Evolutionary conservation across 2,888 invertebrate genomes (phyloP).

Genomic region (Limnephilus rhombicus): DNA sequence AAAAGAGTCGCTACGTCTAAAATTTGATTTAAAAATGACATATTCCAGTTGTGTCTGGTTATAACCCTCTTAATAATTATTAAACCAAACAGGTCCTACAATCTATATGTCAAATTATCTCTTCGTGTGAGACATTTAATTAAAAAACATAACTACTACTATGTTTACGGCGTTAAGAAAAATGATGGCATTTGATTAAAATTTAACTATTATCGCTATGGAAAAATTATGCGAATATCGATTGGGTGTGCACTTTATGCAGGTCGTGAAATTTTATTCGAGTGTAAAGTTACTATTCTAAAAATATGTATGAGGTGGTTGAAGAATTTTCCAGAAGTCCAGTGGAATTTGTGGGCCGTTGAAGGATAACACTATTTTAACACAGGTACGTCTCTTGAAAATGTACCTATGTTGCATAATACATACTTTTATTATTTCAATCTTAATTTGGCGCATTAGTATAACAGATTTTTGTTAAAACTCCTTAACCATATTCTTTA

Average conservation of each 20-base stretch:
- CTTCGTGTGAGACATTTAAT: neutral
- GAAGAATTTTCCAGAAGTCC: neutral
- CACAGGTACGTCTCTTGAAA: too few relatives aligned
- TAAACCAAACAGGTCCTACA: neutral
- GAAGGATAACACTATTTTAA: neutral
- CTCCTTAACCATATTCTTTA: too few relatives aligned
- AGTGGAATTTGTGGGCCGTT: neutral
- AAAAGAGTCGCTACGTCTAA: too few relatives aligned
- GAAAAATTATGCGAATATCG: neutral
- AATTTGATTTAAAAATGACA: too few relatives aligned
- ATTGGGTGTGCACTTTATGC: neutral
- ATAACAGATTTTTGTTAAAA: too few relatives aligned
- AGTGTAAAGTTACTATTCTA: neutral
- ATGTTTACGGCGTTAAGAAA: neutral
- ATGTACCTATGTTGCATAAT: too few relatives aligned
- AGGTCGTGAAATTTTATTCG: neutral
- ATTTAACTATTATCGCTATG: neutral
- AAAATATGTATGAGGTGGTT: neutral
- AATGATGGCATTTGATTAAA: neutral
- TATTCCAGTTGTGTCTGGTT: too few relatives aligned
- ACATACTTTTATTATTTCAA: too few relatives aligned
- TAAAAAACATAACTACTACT: neutral
- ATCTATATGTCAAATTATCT: neutral
- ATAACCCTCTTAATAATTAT: too few relatives aligned
- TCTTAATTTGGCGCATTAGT: too few relatives aligned